Evolutionary conservation across 1,140 invertebrate genomes (phyloP).

Genomic region (Leptinotarsa texana): DNA sequence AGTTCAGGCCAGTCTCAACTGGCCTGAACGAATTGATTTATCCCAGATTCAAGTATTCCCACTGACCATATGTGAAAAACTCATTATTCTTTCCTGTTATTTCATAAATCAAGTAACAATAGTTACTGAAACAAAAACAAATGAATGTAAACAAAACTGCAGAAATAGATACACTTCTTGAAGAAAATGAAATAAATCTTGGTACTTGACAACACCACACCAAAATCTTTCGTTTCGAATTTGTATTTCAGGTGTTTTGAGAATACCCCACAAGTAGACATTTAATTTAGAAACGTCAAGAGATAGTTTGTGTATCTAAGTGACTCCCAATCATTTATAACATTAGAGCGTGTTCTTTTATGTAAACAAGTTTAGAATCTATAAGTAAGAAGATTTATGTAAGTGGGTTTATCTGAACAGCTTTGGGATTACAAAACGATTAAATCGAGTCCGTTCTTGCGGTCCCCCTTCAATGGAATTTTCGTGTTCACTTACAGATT

Average conservation of each 20-base stretch:
- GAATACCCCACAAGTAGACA: slow-evolving; percentile 17
- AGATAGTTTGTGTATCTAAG: background rate
- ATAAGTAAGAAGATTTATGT: slow-evolving; percentile 24
- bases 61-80: too few relatives aligned
- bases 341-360: slow-evolving; percentile 23
- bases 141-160: too few relatives aligned
- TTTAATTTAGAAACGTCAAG: slow-evolving; percentile 17
- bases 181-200: background rate
- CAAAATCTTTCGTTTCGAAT: background rate
- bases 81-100: too few relatives aligned
- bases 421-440: slow-evolving; percentile 23
- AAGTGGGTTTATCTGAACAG: slow-evolving; percentile 21
- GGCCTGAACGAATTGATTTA: too few relatives aligned
- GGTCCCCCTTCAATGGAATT: slow-evolving; percentile 20
- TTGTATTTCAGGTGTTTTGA: background rate
- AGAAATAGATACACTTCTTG: too few relatives aligned
- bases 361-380: slow-evolving; percentile 21
- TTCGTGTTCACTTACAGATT: slow-evolving; percentile 16
- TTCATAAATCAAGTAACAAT: too few relatives aligned
- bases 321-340: slow-evolving; percentile 21
- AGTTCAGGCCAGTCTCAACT: too few relatives aligned
- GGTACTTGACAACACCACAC: background rate
- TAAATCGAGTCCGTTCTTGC: slow-evolving; percentile 3
- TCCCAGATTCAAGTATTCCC: too few relatives aligned
- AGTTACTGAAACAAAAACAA: too few relatives aligned